Base-by-base conservation (phyloP, 2,113 vertebrate species). In the Muntiacus muntjak region DNA sequence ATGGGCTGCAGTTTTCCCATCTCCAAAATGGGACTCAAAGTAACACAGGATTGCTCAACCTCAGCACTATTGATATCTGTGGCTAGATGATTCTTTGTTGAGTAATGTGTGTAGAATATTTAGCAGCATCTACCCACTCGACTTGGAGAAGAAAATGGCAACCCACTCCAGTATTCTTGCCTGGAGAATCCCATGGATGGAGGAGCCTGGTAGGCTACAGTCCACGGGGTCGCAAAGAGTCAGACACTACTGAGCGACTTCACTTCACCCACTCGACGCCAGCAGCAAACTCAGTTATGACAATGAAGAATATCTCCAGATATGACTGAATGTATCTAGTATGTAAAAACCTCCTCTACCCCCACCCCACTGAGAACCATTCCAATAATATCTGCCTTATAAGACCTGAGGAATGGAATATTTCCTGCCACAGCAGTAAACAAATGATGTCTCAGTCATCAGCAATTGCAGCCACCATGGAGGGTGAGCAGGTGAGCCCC, bases 111-210 rank as follows among this genome's bases (percentile, higher is more conserved):
- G 33, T 14, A 54, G 78, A 84, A n/a, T 95, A 79, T 11, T 95
- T 92, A 81, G 33, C 87, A 92, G 33, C 55, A 7, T 96, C 54
- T 91, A 25, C 60, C 87, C 96, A 89, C 90, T 95, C 97, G 96
- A 87, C 93, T 50, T 14, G 47, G 47, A 50, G 47, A 50, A 50
- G 47, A 13, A 50, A 50, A 50, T 50, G 47, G 47, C 47, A 50
- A 50, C 47, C 47, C 47, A 50, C 47, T 50, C 47, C 12, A 50
- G 47, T 50, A 50, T 14, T 50, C 12, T 50, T 50, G 47, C 47
- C 47, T 50, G 47, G 47, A 50, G 47, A 50, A 50, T 50, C 47
- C 47, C 47, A 50, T 50, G 47, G 47, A 50, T 3, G 47, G 47
- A 50, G 47, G 47, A 50, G 47, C 47, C 47, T 50, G 47, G 13